Conservation (phyloP, 2,888 invertebrate genomes). For the Drosophila robusta region DNA sequence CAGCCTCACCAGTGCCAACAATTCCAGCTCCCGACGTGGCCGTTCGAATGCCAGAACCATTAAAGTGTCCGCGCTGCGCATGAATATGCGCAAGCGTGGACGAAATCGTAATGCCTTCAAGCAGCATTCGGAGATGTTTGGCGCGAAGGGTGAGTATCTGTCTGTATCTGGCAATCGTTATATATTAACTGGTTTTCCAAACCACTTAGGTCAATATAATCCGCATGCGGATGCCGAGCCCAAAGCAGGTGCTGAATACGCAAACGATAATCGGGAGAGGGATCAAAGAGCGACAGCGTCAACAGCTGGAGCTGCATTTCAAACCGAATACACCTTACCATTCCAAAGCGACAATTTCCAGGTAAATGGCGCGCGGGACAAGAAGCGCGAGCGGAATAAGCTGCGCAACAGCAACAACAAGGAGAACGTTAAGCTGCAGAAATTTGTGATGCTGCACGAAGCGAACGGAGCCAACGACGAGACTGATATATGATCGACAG, state of each 20-base stretch:
- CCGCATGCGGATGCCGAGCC: constrained; percentile 17
- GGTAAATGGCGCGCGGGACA: constrained; percentile 58
- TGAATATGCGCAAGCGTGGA: constrained; percentile 68
- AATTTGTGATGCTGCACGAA: constrained; percentile 70
- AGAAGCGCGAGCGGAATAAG: constrained; percentile 55
- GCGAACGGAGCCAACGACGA: constrained; percentile 78
- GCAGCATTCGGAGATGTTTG: constrained; percentile 77
- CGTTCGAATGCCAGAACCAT: constrained; percentile 36
- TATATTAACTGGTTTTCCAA: background rate
- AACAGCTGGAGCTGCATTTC: constrained; percentile 57
- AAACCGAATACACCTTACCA: constrained; percentile 65
- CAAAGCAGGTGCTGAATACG: constrained; percentile 10
- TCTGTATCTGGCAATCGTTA: too few species aligned
- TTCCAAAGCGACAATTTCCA: constrained; percentile 79
- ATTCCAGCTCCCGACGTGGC: constrained; percentile 25
- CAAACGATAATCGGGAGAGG: constrained; percentile 25
- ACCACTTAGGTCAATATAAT: constrained; percentile 58
- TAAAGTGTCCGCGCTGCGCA: constrained; percentile 63
- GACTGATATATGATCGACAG: constrained; percentile 81
- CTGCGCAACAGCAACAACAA: constrained; percentile 56
- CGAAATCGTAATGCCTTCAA: constrained; percentile 61
- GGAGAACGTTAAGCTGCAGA: constrained; percentile 74
- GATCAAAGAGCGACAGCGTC: constrained; percentile 18
- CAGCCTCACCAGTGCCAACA: constrained; percentile 29
- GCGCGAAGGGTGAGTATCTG: constrained; percentile 61